Evolutionary conservation across 2,797 vertebrate species (phyloP).

Genomic region (Trachurus trachurus): DNA sequence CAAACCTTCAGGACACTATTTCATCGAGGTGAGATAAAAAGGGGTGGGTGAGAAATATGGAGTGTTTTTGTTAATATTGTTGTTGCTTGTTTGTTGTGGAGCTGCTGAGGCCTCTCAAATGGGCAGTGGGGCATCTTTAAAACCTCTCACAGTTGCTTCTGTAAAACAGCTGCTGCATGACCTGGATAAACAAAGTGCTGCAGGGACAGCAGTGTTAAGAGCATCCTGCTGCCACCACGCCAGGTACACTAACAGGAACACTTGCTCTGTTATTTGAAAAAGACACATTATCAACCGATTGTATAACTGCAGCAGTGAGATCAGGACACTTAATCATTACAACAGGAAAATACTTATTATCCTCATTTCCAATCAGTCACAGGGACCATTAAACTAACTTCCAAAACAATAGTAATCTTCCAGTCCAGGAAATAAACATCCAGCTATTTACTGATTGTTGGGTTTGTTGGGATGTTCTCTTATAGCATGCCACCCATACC

Average conservation of each 20-base stretch:
- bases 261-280: background rate
- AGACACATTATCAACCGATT: background rate
- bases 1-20: background rate
- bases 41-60: fast-evolving
- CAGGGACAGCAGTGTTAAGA: slow-evolving; percentile 29
- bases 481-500: background rate
- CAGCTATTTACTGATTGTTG: background rate
- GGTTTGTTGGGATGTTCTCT: background rate
- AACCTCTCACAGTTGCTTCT: slow-evolving; percentile 24
- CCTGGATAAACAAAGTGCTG: slow-evolving; percentile 68
- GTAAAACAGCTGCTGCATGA: slow-evolving; percentile 66
- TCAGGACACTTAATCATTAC: background rate
- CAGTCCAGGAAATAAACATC: background rate
- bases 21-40: background rate
- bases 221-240: slow-evolving; percentile 17
- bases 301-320: background rate
- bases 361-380: background rate
- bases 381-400: background rate
- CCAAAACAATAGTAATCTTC: background rate
- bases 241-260: background rate
- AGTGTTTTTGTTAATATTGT: background rate
- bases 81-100: slow-evolving; percentile 6
- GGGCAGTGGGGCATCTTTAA: slow-evolving; percentile 39
- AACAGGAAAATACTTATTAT: too few species aligned
- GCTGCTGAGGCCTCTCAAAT: slow-evolving; percentile 12